Evolutionary conservation across 2,113 vertebrate genomes (phyloP), one percentile per base, ranked within the genome.

Genomic region (Heterotilapia buettikoferi): DNA sequence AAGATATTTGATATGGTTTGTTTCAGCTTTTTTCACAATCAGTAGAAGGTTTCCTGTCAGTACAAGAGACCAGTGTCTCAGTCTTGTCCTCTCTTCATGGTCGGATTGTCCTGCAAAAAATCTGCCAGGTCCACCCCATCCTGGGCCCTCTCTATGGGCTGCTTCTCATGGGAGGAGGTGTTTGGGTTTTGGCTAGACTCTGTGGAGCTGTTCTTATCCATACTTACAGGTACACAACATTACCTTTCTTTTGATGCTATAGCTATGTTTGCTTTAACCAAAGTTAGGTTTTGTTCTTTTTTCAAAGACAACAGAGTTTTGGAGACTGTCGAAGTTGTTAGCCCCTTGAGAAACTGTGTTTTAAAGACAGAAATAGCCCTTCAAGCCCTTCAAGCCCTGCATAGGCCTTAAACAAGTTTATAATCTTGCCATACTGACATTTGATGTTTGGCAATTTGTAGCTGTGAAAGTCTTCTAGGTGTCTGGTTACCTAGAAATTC

Each of bases 1-100:
- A 12, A 7, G 10, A 6, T 26, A 24, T 80, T 76, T 83, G 14
- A 84, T 13, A 9, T 66, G 61, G n/a, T 33, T 66, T 57, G 9
- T 90, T 89, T 85, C 83, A 97, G 97, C 93, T 97, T 16, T 97
- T 97, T 87, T 96, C 92, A 7, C 40, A n/a, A 10, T 93, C 96
- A 4, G 94, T 96, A 21, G 95, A 96, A 14, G 94, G 93, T 29
- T 96, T 96, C 61, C 50, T 89, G 79, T 94, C 96, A 1, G 33
- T 89, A 3, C 84, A 40, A 3, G 79, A 93, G 82, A 82, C 93
- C 1, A 50, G 82, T 13, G 78, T 93, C 13, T 94, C 95, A 1
- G 84, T 95, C 8, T 57, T 96, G 80, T 94, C 92, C 8, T 40
- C 93, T 11, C 88, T 96, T n/a, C 93, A 91, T 6, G 93, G 95